Evolutionary conservation across 1,140 invertebrate species (phyloP).

Genomic region (Drosophila ananassae): DNA sequence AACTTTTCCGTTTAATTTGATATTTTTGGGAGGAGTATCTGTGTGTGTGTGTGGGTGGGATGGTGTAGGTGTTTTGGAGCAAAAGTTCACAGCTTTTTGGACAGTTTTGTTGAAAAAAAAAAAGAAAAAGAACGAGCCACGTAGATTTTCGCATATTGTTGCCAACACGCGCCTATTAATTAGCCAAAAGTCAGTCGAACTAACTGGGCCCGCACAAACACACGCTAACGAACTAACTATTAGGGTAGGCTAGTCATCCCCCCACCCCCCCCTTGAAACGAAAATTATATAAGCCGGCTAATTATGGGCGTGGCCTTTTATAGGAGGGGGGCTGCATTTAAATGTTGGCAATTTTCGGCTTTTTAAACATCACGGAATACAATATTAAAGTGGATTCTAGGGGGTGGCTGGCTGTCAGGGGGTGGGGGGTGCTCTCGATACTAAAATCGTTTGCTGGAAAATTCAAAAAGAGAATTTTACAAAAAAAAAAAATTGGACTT

Average conservation of each 20-base stretch:
- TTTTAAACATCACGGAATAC: constrained; percentile 40
- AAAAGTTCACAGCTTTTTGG: constrained; percentile 15
- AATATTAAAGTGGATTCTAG: constrained; percentile 9
- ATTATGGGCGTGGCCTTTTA: constrained; percentile 51
- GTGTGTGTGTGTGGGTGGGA: neutral
- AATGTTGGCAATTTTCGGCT: constrained; percentile 53
- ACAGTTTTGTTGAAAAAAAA: constrained; percentile 23
- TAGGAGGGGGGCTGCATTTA: constrained; percentile 33
- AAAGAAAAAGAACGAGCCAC: constrained; percentile 2
- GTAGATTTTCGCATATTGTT: constrained; percentile 53
- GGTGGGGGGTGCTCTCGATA: neutral
- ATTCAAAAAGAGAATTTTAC: constrained; percentile 40
- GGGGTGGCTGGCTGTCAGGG: neutral
- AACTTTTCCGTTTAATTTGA: neutral
- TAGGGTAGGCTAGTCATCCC: too few relatives aligned
- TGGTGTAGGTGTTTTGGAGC: neutral
- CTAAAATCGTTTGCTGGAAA: neutral
- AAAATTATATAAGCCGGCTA: constrained; percentile 56
- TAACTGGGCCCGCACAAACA: constrained; percentile 18
- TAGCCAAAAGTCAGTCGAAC: constrained; percentile 49
- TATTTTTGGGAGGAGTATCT: neutral
- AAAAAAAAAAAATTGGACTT: constrained; percentile 1
- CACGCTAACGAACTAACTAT: constrained; percentile 25
- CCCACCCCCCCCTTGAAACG: too few relatives aligned
- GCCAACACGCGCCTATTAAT: constrained; percentile 60